Conservation (phyloP, 2,888 invertebrate species). For the Fabriciana adippe region DNA sequence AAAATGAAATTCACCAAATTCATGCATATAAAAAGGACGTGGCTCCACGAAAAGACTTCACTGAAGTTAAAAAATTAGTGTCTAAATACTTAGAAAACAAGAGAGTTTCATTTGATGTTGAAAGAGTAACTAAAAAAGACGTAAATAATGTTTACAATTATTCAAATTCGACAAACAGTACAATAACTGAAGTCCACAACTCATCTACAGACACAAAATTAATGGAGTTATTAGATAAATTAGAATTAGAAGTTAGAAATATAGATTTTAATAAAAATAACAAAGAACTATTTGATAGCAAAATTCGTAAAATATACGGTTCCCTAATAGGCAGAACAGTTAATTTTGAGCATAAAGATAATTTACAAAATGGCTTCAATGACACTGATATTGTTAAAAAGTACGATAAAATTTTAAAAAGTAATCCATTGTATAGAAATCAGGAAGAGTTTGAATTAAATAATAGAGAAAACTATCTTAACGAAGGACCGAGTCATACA, state of each 20-base stretch:
- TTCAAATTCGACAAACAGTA: constrained; percentile 22
- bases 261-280: constrained; percentile 55
- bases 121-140: constrained; percentile 5
- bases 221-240: constrained; percentile 56
- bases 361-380: constrained; percentile 2
- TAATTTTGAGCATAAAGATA: constrained; percentile 11
- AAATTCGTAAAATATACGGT: constrained; percentile 63
- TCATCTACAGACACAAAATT: constrained; percentile 55
- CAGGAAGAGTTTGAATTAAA: not conserved
- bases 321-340: constrained; percentile 29
- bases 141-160: not conserved
- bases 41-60: constrained; percentile 58
- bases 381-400: constrained; percentile 3
- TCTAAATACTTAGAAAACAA: constrained; percentile 50
- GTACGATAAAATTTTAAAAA: constrained; percentile 2
- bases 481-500: not conserved
- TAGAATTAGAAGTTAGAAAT: constrained; percentile 63
- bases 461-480: constrained; percentile 1
- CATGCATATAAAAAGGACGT: constrained; percentile 51
- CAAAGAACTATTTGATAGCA: constrained; percentile 62
- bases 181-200: not conserved
- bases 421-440: constrained; percentile 3
- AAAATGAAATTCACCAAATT: not conserved
- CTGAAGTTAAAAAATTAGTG: constrained; percentile 52
- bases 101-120: constrained; percentile 25